phyloP scores from a whole-genome alignment of 2,113 vertebrate species.

The Pedionomus torquatus region DNA sequence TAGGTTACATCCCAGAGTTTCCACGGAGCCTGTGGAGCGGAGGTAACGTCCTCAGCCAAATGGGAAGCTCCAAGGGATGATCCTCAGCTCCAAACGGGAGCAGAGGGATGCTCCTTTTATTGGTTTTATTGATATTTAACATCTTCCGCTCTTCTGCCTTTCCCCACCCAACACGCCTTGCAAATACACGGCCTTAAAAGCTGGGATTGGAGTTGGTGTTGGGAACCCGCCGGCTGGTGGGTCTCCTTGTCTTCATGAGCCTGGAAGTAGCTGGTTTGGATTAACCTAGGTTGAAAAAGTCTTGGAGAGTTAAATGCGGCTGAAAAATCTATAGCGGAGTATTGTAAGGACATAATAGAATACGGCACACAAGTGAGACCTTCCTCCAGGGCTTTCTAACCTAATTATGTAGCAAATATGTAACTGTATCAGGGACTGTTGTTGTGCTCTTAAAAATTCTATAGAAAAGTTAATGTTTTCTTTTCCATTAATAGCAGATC shows the following conservation, averaged over 20 bases:
- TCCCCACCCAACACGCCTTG: background rate
- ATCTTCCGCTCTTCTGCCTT: background rate
- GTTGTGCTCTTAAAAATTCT: background rate
- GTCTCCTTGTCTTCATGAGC: background rate
- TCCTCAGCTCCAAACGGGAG: too few species aligned
- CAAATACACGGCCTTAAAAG: too few species aligned
- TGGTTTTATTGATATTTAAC: accelerated
- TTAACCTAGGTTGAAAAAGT: background rate
- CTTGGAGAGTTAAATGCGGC: background rate
- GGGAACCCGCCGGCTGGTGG: background rate
- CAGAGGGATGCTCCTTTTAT: accelerated
- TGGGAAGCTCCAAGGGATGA: too few species aligned
- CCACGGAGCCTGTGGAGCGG: background rate
- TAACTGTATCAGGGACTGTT: background rate
- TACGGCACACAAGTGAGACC: background rate
- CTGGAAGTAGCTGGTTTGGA: background rate
- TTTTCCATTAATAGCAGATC: background rate
- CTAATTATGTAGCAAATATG: background rate
- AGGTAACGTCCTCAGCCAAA: accelerated
- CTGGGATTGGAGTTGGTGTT: accelerated
- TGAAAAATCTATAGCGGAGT: background rate
- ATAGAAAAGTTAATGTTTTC: background rate
- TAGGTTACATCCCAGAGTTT: background rate
- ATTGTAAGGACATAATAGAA: background rate
- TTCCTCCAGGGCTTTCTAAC: background rate